phyloP scores from a whole-genome alignment of 1,140 invertebrate species.

The Eupristina koningsbergeri region DNA sequence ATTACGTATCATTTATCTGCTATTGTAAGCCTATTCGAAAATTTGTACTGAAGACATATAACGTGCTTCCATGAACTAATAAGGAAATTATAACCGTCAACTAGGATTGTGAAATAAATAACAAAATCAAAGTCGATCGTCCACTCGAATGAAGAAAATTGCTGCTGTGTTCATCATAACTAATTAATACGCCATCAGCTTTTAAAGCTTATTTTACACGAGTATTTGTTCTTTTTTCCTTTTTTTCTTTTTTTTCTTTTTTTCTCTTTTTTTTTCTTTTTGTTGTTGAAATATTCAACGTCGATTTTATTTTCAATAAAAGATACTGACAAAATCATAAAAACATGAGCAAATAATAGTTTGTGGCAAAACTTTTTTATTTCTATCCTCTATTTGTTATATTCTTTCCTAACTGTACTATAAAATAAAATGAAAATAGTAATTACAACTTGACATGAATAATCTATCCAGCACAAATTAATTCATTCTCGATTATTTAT shows the following conservation, averaged over 20 bases:
- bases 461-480: no score
- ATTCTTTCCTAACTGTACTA: background rate
- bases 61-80: background rate
- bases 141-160: background rate
- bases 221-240: background rate
- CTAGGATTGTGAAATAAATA: conserved; percentile 7
- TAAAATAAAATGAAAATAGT: background rate
- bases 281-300: background rate
- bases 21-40: conserved; percentile 5
- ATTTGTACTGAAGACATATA: background rate
- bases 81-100: background rate
- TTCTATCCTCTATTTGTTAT: background rate
- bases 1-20: background rate
- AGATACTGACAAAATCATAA: background rate
- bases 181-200: background rate
- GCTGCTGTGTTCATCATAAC: background rate
- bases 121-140: conserved; percentile 15
- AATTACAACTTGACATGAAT: no score
- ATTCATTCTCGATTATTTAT: no score
- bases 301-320: background rate
- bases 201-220: background rate
- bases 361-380: background rate
- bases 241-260: no score
- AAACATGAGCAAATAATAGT: background rate
- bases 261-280: no score